phyloP scores from a whole-genome alignment of 2,113 vertebrate species.

The Dromiciops gliroides region DNA sequence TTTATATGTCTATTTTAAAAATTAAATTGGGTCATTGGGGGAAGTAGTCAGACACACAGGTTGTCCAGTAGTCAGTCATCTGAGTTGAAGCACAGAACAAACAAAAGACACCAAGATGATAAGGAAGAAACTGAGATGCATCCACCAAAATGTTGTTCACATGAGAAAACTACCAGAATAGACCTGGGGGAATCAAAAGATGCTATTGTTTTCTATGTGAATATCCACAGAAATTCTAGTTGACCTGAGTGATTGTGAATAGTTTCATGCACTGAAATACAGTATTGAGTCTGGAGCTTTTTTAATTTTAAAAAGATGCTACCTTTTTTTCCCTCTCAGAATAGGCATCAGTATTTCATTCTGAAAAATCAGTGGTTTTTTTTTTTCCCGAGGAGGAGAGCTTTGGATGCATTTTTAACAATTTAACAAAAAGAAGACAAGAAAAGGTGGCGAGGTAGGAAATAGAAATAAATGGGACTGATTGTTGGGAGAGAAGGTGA shows the following conservation, averaged over 20 bases:
- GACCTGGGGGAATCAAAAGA: not conserved
- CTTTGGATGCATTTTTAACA: not conserved
- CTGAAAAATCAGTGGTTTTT: not conserved
- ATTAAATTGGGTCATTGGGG: not conserved
- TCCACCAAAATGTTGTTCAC: not conserved
- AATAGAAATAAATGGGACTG: not conserved
- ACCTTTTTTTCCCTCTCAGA: not conserved
- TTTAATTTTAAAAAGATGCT: not conserved
- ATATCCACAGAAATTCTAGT: slow-evolving; percentile 13
- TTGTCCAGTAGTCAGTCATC: not conserved
- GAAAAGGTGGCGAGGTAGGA: not conserved
- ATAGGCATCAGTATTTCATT: not conserved
- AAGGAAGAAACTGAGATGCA: slow-evolving; percentile 44
- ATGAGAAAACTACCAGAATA: not conserved
- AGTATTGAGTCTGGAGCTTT: not conserved
- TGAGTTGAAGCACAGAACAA: slow-evolving; percentile 32
- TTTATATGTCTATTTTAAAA: not conserved
- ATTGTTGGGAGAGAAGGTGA: not conserved
- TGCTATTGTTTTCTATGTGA: not conserved
- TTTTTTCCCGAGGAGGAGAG: not conserved
- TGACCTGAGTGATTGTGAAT: not conserved
- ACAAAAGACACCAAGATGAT: slow-evolving; percentile 33
- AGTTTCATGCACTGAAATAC: not conserved
- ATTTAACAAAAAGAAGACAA: not conserved
- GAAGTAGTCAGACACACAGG: not conserved